Percentiles rank a stretch among this genome's conserved stretches.
These are phyloP conservation scores for Matsumurasca onukii DNA, from an alignment of 1,140 invertebrate species.

Conservation along the genomic window DNA sequence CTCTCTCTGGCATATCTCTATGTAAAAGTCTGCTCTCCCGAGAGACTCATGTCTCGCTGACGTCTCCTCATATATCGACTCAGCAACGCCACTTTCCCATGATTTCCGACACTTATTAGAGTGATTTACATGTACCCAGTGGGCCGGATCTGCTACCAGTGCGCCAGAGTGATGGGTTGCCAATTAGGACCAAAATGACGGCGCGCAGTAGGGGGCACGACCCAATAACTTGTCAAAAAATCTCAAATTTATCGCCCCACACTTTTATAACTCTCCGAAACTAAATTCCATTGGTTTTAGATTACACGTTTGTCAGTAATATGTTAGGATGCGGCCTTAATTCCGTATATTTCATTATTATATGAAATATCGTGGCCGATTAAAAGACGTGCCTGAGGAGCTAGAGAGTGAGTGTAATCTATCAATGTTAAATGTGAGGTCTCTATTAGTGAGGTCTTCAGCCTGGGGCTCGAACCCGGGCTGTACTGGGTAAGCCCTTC, in stretches of 20 bases:
- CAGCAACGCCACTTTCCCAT: no score
- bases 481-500: no score
- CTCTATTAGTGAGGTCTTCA: conserved; percentile 15
- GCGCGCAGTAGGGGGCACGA: conserved; percentile 15
- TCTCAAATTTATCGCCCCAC: conserved; percentile 20
- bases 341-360: conserved; percentile 31
- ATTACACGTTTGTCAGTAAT: conserved; percentile 28
- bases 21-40: no score
- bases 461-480: background rate
- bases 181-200: conserved; percentile 29
- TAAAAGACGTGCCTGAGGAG: conserved; percentile 10
- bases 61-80: no score
- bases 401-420: conserved; percentile 8
- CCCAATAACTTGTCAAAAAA: conserved; percentile 29
- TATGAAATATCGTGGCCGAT: conserved; percentile 28
- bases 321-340: conserved; percentile 22
- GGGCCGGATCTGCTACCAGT: background rate
- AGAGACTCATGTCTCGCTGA: no score
- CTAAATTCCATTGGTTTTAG: conserved; percentile 29
- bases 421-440: conserved; percentile 13
- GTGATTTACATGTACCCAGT: conserved; percentile 1
- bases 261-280: conserved; percentile 20
- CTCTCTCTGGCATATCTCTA: no score
- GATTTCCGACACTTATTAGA: background rate
- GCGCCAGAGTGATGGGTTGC: conserved; percentile 11